phyloP scores from a whole-genome alignment of 1,140 invertebrate genomes.

The Medauroidea extradentata region DNA sequence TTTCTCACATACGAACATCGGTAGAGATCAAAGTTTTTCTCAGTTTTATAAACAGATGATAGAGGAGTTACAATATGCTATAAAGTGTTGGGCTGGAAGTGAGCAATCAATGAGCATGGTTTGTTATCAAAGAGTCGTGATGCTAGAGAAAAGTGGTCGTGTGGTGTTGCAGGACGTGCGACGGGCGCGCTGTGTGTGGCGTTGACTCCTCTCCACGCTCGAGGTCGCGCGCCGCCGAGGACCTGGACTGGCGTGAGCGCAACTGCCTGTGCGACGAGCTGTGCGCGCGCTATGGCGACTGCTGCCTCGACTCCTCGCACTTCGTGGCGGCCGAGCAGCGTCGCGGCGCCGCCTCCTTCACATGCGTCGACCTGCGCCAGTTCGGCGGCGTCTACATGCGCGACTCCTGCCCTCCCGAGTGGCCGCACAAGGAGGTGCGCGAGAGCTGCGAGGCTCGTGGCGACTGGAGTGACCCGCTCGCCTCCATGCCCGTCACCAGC shows the following conservation, averaged over 20 bases:
- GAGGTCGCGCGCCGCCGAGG: conserved; percentile 18
- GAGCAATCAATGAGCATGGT: no score
- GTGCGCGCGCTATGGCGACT: conserved; percentile 49
- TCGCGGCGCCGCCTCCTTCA: conserved; percentile 26
- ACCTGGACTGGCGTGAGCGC: conserved; percentile 39
- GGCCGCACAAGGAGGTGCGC: neutral
- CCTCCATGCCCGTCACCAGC: conserved; percentile 44
- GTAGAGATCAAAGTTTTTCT: no score
- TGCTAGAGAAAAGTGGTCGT: no score
- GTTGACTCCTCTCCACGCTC: no score
- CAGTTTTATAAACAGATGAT: no score
- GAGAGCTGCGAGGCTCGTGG: conserved; percentile 26
- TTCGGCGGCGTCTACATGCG: conserved; percentile 48
- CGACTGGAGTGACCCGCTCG: conserved; percentile 40
- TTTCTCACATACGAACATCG: no score
- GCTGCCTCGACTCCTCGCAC: conserved; percentile 45
- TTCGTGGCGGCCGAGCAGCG: conserved; percentile 35
- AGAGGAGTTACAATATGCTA: no score
- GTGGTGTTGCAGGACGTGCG: no score
- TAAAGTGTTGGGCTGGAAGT: no score
- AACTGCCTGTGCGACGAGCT: conserved; percentile 49
- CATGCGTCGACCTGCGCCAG: conserved; percentile 41
- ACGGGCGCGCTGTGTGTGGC: no score
- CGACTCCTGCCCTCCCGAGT: conserved; percentile 38
- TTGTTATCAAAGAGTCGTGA: no score